Conservation (phyloP, 1,140 invertebrate genomes). For the Drosophila paulistorum region DNA sequence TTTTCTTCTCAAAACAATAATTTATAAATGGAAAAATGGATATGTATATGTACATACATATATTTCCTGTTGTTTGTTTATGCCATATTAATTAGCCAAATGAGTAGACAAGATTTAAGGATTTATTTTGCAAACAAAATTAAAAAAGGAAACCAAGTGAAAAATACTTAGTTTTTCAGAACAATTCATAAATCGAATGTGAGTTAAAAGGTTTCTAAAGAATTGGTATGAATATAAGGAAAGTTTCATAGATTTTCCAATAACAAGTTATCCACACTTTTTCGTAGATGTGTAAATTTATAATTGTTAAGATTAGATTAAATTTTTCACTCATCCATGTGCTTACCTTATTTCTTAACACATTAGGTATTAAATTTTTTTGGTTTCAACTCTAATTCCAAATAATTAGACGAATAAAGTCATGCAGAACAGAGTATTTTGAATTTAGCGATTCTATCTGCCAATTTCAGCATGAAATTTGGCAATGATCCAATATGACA, state of each 20-base stretch:
- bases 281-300: too few species aligned
- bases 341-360: not conserved
- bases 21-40: constrained; percentile 52
- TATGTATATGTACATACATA: not conserved
- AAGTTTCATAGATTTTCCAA: too few species aligned
- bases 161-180: not conserved
- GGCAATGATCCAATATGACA: constrained; percentile 57
- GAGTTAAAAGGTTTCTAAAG: too few species aligned
- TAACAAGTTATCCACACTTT: too few species aligned
- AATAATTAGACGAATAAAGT: constrained; percentile 31
- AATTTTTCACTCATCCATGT: too few species aligned
- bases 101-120: constrained; percentile 40
- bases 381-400: constrained; percentile 10
- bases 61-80: constrained; percentile 56
- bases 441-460: constrained; percentile 32
- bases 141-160: not conserved
- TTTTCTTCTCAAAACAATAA: constrained; percentile 42
- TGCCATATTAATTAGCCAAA: constrained; percentile 74
- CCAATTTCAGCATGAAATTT: constrained; percentile 55
- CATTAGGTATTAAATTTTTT: constrained; percentile 1
- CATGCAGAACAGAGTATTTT: constrained; percentile 7
- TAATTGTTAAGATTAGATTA: too few species aligned
- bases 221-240: too few species aligned
- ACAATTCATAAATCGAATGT: too few species aligned
- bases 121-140: not conserved